Percentiles rank a stretch among this genome's conserved stretches.
These are phyloP conservation scores for Kryptolebias marmoratus DNA, from an alignment of 2,113 vertebrate species.

Conservation along the genomic window DNA sequence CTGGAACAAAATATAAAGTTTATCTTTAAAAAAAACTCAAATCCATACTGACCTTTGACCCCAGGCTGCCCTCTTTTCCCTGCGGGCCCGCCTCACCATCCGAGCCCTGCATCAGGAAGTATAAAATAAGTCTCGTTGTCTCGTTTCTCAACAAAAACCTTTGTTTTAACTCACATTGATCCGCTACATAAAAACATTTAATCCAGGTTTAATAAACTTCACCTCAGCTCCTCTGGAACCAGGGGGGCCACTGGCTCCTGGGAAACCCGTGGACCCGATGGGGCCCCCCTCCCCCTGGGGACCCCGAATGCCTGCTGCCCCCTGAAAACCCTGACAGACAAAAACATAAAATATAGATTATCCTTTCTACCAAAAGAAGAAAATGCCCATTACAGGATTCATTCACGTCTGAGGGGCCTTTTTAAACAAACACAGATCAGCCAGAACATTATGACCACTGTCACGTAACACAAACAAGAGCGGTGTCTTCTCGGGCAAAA, in stretches of 20 bases:
- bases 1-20: slow-evolving; percentile 43
- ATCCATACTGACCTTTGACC: slow-evolving; percentile 83
- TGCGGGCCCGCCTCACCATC: slow-evolving; percentile 82
- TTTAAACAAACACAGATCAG: neutral
- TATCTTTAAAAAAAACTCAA: slow-evolving; percentile 18
- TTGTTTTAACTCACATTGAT: too few relatives aligned
- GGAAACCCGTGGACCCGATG: slow-evolving; percentile 82
- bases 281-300: slow-evolving; percentile 81
- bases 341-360: neutral
- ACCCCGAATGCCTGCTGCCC: slow-evolving; percentile 78
- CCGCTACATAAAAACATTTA: neutral
- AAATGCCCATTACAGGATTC: neutral
- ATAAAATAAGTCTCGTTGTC: slow-evolving; percentile 26
- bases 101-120: slow-evolving; percentile 79
- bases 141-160: neutral
- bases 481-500: too few relatives aligned
- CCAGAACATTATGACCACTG: neutral
- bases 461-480: neutral
- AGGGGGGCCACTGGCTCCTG: slow-evolving; percentile 75
- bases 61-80: slow-evolving; percentile 82
- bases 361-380: neutral
- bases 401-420: too few relatives aligned
- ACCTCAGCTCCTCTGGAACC: slow-evolving; percentile 82
- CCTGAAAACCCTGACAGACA: slow-evolving; percentile 79
- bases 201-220: neutral